Evolutionary conservation across 2,797 vertebrate genomes (phyloP).

Genomic region (Gadopsis bispinosus): DNA sequence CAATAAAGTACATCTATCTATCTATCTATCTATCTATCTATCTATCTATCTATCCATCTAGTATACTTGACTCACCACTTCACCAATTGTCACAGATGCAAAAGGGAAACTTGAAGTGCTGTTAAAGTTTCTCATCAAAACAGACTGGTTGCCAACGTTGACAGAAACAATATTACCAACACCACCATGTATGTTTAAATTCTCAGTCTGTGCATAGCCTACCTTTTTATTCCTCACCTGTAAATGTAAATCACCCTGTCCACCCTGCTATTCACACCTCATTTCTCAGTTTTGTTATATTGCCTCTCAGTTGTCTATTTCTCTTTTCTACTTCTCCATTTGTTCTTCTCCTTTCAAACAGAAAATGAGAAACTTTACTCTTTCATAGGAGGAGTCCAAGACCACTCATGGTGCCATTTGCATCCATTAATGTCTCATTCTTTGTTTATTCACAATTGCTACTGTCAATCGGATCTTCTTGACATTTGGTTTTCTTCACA

Average conservation of each 20-base stretch:
- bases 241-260: not conserved
- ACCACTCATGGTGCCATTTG: not conserved
- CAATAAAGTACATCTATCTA: too few relatives aligned
- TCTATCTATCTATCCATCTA: too few relatives aligned
- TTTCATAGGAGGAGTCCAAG: not conserved
- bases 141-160: too few relatives aligned
- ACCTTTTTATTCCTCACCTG: not conserved
- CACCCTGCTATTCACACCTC: not conserved
- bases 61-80: too few relatives aligned
- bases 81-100: not conserved
- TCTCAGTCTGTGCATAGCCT: too few relatives aligned
- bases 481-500: too few relatives aligned
- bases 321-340: conserved; percentile 13
- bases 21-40: too few relatives aligned
- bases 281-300: not conserved
- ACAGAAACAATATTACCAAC: too few relatives aligned
- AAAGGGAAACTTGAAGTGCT: not conserved
- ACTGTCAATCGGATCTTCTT: not conserved
- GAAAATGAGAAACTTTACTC: not conserved
- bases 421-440: not conserved
- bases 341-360: not conserved
- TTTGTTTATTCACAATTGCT: not conserved
- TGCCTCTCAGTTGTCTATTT: not conserved
- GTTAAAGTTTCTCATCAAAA: not conserved
- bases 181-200: not conserved